Evolutionary conservation across 2,888 invertebrate species (phyloP).

Genomic region (Anorthoa munda): DNA sequence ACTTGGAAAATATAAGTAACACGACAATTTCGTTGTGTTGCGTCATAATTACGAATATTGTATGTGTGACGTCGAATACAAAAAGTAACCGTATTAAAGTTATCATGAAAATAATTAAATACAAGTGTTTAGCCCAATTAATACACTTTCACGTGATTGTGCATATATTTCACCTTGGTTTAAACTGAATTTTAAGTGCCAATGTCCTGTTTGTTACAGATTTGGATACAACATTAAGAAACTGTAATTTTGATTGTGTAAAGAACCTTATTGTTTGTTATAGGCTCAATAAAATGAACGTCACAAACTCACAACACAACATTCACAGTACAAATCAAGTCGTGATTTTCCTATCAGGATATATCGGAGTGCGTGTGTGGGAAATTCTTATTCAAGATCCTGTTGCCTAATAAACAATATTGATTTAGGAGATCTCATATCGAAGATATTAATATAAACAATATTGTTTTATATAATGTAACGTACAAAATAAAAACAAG

Average conservation of each 20-base stretch:
- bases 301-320: neutral
- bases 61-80: constrained; percentile 61
- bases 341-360: constrained; percentile 6
- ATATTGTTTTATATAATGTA: neutral
- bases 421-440: constrained; percentile 1
- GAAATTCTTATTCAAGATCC: constrained; percentile 13
- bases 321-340: neutral
- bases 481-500: constrained; percentile 3
- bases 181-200: constrained; percentile 3
- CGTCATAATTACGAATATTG: constrained; percentile 63
- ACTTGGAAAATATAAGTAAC: constrained; percentile 50
- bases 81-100: constrained; percentile 38
- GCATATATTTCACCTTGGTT: constrained; percentile 53
- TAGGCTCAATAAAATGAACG: neutral
- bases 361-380: neutral
- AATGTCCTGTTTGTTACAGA: constrained; percentile 16
- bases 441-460: constrained; percentile 4
- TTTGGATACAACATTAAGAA: constrained; percentile 6
- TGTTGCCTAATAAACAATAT: constrained; percentile 15
- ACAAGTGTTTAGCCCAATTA: constrained; percentile 34
- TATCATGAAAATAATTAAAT: constrained; percentile 34
- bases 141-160: constrained; percentile 56
- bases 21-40: constrained; percentile 58
- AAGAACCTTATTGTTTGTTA: neutral
- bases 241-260: neutral